Evolutionary conservation across 2,888 invertebrate species (phyloP).

Genomic region (Volucella zonaria): DNA sequence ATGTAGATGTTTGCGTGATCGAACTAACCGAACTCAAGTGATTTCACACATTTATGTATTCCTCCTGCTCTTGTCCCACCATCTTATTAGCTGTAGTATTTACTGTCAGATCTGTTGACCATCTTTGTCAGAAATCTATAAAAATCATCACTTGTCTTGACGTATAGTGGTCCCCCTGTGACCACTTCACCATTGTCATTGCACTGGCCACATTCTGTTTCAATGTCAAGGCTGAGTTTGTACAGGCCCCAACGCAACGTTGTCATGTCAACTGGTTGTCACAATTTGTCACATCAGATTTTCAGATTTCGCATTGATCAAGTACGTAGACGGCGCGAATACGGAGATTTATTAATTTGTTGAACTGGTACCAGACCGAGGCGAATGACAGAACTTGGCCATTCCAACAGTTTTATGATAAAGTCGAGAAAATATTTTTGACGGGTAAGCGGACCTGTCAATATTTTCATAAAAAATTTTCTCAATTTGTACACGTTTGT

Average conservation of each 20-base stretch:
- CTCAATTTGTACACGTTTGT: too few relatives aligned
- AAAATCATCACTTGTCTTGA: background rate
- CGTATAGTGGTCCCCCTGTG: background rate
- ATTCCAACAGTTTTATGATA: constrained; percentile 2
- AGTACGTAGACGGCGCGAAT: background rate
- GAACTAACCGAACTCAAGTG: background rate
- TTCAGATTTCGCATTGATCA: constrained; percentile 12
- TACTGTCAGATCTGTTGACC: background rate
- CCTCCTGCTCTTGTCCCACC: background rate
- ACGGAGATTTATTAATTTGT: constrained; percentile 24
- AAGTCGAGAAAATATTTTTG: constrained; percentile 7
- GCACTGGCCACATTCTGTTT: background rate
- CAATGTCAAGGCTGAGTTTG: constrained; percentile 51
- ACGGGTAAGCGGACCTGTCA: background rate
- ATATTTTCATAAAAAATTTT: background rate
- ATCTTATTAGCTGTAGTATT: background rate
- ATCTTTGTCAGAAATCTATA: constrained; percentile 16
- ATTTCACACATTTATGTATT: constrained; percentile 25
- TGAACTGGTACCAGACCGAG: constrained; percentile 13
- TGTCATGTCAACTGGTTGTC: constrained; percentile 29
- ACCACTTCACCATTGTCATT: background rate
- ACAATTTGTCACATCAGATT: constrained; percentile 33
- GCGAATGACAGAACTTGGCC: background rate
- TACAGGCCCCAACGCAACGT: constrained; percentile 16
- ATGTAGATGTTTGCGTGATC: too few relatives aligned